Percentiles rank a stretch among this genome's conserved stretches.
Conservation (phyloP, 2,888 invertebrate species). For the Dasysyrphus albostriatus region DNA sequence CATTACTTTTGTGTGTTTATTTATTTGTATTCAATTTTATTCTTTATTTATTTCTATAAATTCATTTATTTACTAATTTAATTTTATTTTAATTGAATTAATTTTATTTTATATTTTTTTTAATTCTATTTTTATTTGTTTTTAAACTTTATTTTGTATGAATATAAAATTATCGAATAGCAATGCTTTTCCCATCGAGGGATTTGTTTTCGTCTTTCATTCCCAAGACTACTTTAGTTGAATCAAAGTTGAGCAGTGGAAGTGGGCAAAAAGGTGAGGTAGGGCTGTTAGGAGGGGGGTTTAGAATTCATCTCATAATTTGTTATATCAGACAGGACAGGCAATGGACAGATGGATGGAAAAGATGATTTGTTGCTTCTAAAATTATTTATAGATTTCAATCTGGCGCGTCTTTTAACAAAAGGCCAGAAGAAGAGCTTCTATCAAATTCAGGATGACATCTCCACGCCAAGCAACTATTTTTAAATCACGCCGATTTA, state of each 20-base stretch:
- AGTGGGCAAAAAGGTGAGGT: not conserved
- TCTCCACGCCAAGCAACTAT: constrained; percentile 57
- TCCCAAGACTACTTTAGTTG: constrained; percentile 37
- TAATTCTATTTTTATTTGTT: not conserved
- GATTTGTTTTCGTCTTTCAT: constrained; percentile 21
- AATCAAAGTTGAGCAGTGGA: constrained; percentile 1
- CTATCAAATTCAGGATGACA: constrained; percentile 64
- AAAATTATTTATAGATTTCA: constrained; percentile 57
- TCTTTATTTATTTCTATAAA: not conserved
- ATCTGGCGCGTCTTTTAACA: constrained; percentile 21
- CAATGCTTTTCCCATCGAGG: not conserved
- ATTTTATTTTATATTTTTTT: not conserved
- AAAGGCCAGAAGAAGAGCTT: constrained; percentile 64
- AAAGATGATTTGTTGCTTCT: constrained; percentile 72
- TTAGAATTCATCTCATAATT: constrained; percentile 67
- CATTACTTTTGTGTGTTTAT: too few relatives aligned
- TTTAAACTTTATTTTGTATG: not conserved
- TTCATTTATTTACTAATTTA: too few relatives aligned
- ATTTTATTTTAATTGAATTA: too few relatives aligned
- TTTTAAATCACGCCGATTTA: constrained; percentile 44
- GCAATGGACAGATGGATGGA: constrained; percentile 72
- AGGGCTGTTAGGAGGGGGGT: not conserved
- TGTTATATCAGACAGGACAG: constrained; percentile 72
- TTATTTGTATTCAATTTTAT: not conserved
- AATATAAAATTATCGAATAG: not conserved